Evolutionary conservation across 2,113 vertebrate genomes (phyloP).

Genomic region (Rhinolophus sinicus): DNA sequence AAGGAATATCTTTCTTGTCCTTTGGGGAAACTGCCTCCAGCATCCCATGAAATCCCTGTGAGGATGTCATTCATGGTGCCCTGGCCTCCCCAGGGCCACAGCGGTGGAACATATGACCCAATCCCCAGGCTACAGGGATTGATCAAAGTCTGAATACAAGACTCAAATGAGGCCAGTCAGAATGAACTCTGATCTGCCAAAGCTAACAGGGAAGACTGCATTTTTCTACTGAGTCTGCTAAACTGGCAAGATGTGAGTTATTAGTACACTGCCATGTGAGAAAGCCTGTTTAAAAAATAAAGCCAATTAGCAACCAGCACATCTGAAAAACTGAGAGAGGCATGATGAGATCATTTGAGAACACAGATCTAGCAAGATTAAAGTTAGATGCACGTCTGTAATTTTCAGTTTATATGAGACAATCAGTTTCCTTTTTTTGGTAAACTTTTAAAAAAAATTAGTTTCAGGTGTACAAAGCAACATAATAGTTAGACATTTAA

Average conservation of each 20-base stretch:
- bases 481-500: too few species aligned
- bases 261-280: not conserved
- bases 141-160: not conserved
- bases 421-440: not conserved
- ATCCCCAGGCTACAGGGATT: not conserved
- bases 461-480: too few species aligned
- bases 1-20: not conserved
- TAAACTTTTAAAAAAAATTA: too few species aligned
- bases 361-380: not conserved
- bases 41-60: not conserved
- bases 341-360: not conserved
- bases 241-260: not conserved
- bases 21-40: not conserved
- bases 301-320: not conserved
- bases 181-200: not conserved
- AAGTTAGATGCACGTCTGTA: not conserved
- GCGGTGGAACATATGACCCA: not conserved
- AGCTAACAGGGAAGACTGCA: not conserved
- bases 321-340: not conserved
- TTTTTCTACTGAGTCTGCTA: constrained; percentile 33
- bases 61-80: not conserved
- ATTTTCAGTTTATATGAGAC: not conserved
- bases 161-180: not conserved
- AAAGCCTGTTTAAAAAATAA: constrained; percentile 27
- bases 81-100: not conserved